Evolutionary conservation across 2,888 invertebrate genomes (phyloP), one percentile per base, ranked within the genome.

Genomic region (Caprella mutica): DNA sequence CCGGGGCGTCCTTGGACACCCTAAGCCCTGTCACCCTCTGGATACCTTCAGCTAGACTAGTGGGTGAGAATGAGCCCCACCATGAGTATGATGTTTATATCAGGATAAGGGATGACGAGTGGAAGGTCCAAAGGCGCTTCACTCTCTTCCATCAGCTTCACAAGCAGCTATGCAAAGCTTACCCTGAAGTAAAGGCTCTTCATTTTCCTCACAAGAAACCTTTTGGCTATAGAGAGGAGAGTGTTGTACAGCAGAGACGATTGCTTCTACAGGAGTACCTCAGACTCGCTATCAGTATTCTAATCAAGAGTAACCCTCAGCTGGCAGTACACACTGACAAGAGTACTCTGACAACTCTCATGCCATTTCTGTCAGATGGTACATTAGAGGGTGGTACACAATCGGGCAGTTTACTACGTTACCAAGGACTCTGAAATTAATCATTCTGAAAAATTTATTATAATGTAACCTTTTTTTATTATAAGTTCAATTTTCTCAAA

Each of bases 151-250:
- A 89, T 71, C 82, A 85, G 64, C 76, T 94, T 27, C 90, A 94
- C 71, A 80, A 81, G 61, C 83, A 85, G 67, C 75, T 93, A 40
- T 87, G 85, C 71, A 90, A 89, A 70, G 81, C 85, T 70, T 86
- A 89, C 70, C 80, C 84, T 1, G 77, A 83, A 58, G 81, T 92
- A 52, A 80, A 82, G 21, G 80, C 81, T 4, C 87, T 90, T 70
- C 86, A 89, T 40, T 93, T 96, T 75, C 94, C 96, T 8, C 92
- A 91, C 1, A 96, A 96, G 74, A 94, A 92, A 75, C 85, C 88
- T 57, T 79, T 96, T 67, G 86, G 93, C 27, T 92, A 90, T 74
- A 88, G n/a, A n/a, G 86, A 87, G 72, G 80, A 84, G 0, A 79
- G 80, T 65, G 80, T 94, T 70, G 94, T 96, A 27, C 93, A 94